A percentile compares a stretch with the other conserved stretches of the same genome.
Conservation (phyloP, 2,797 vertebrate genomes). For the Spinibarbus caldwelli region DNA sequence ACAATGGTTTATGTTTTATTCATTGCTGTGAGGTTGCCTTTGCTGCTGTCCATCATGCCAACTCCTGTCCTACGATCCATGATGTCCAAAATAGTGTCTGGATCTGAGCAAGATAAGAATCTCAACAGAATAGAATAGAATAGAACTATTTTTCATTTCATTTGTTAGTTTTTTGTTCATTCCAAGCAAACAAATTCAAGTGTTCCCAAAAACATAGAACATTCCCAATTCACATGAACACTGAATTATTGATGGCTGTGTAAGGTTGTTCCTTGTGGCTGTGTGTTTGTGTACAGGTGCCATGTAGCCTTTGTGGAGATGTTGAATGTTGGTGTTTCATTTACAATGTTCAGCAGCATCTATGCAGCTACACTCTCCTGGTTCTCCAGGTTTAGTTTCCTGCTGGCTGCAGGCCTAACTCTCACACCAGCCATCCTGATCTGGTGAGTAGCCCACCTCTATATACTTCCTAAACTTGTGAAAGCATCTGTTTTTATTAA, state of each 20-base stretch:
- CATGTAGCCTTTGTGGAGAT: constrained; percentile 84
- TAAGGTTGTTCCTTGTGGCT: background rate
- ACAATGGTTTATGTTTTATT: constrained; percentile 27
- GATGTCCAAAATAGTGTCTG: constrained; percentile 81
- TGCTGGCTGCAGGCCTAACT: constrained; percentile 77
- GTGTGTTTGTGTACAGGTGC: constrained; percentile 73
- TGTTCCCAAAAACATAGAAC: background rate
- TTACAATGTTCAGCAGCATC: constrained; percentile 76
- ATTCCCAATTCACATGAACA: background rate
- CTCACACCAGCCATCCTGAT: constrained; percentile 76
- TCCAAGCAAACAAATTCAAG: background rate
- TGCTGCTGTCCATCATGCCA: constrained; percentile 78
- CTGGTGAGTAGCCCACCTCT: constrained; percentile 71
- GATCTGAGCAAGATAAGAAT: constrained; percentile 82
- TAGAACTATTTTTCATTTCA: background rate
- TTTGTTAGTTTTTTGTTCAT: background rate
- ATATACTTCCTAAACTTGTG: background rate
- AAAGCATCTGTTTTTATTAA: background rate
- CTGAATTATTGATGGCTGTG: constrained; percentile 9
- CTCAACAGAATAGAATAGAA: background rate
- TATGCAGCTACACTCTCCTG: constrained; percentile 83
- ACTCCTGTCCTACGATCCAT: constrained; percentile 82
- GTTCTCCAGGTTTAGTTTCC: constrained; percentile 84
- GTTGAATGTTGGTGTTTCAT: constrained; percentile 68
- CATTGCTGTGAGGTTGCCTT: constrained; percentile 78